Evolutionary conservation across 2,113 vertebrate species (phyloP), one percentile per base, ranked within the genome.

Genomic region (Seriola dumerili): DNA sequence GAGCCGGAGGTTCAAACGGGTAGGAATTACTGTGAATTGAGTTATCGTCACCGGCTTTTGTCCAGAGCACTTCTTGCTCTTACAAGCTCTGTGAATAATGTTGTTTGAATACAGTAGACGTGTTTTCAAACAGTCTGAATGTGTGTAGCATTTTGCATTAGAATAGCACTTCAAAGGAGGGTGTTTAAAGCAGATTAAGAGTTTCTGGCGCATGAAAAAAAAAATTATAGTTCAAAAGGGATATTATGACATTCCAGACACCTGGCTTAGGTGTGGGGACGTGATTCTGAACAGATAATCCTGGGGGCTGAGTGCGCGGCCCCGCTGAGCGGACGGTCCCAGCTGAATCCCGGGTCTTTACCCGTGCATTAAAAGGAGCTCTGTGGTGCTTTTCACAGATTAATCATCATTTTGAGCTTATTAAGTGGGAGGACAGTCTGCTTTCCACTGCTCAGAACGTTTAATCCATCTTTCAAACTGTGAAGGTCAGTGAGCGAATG

Each of bases 401-500:
- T 92, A 95, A 95, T 96, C 94, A 94, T 94, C 85, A 90, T 95
- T 95, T 94, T 90, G 83, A 94, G 92, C 91, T 92, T 93, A 94
- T 95, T 95, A 94, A 93, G 91, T 88, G 86, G 92, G 93, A 93
- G 92, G 93, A 94, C 89, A 89, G 89, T 91, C 86, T 88, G 85
- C 89, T 91, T 92, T 91, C 80, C 81, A 78, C 89, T 78, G 89
- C 77, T 92, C 85, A 85, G 85, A 93, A 93, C 75, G 77, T 93
- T 91, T 94, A 95, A 96, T 95, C 94, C 93, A 94, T 90, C 91
- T 95, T 89, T 92, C 87, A 88, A 85, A 88, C 93, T 92, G 92
- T 95, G 94, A 96, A 96, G 94, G 95, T 95, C 95, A 95, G 69
- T 57, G 88, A 93, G 85, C 82, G 52, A 93, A 83, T 63, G 83